Evolutionary conservation across 1,140 invertebrate genomes (phyloP).

Genomic region (Dermatophagoides farinae): DNA sequence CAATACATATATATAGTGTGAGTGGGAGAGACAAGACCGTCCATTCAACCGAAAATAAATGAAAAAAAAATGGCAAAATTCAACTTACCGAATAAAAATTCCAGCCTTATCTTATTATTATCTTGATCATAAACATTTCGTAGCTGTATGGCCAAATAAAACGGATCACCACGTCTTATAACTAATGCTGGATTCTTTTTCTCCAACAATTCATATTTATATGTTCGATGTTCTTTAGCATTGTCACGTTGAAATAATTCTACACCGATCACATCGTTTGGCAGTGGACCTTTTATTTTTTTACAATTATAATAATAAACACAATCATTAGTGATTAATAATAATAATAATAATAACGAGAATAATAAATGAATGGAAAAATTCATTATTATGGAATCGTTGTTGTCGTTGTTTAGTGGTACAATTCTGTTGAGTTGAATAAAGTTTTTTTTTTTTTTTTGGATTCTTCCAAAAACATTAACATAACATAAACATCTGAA

Average conservation of each 20-base stretch:
- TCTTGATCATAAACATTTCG: slow-evolving; percentile 30
- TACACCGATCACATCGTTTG: slow-evolving; percentile 29
- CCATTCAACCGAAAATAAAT: no score
- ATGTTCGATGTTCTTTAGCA: slow-evolving; percentile 37
- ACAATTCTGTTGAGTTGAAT: no score
- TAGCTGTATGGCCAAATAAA: slow-evolving; percentile 38
- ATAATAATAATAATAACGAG: neutral
- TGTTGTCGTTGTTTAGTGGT: no score
- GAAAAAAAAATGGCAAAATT: neutral
- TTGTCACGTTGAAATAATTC: slow-evolving; percentile 42
- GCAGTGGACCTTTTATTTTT: neutral
- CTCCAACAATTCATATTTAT: slow-evolving; percentile 38
- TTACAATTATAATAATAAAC: neutral
- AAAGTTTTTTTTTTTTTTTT: no score
- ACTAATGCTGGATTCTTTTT: slow-evolving; percentile 24
- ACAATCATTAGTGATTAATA: no score
- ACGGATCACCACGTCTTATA: slow-evolving; percentile 40
- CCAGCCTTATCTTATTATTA: slow-evolving; percentile 34
- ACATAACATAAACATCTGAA: no score
- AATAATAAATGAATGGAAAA: neutral
- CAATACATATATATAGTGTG: no score
- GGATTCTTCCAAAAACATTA: no score
- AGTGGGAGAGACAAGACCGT: no score
- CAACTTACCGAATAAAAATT: slow-evolving; percentile 36
- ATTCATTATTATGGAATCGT: no score